Evolutionary conservation across 2,888 invertebrate genomes (phyloP).

Genomic region (Carpatolechia fugitivella): DNA sequence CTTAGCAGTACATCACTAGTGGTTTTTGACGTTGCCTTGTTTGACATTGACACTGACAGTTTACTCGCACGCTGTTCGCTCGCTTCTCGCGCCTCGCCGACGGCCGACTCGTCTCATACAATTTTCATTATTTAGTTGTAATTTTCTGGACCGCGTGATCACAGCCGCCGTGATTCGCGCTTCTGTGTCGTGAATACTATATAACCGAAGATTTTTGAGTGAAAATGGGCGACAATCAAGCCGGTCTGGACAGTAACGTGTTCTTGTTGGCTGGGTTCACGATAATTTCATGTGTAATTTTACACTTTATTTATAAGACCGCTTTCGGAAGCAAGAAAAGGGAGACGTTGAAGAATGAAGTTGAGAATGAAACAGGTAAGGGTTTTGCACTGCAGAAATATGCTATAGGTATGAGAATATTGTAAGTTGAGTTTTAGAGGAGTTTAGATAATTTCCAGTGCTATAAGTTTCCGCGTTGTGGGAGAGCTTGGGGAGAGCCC

Average conservation of each 20-base stretch:
- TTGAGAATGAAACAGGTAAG: conserved; percentile 62
- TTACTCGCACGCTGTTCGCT: no score
- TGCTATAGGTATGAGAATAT: not conserved
- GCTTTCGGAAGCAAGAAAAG: conserved; percentile 58
- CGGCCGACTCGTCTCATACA: conserved; percentile 20
- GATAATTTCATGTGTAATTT: conserved; percentile 52
- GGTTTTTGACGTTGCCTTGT: not conserved
- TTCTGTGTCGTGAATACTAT: conserved; percentile 29
- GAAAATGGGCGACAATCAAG: conserved; percentile 68
- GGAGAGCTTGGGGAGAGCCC: conserved; percentile 7
- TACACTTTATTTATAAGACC: conserved; percentile 63
- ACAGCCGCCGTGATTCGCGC: conserved; percentile 39
- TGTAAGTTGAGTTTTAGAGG: not conserved
- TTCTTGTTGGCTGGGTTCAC: conserved; percentile 52
- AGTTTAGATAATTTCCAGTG: not conserved
- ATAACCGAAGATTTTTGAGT: conserved; percentile 53
- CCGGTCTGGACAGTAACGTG: conserved; percentile 53
- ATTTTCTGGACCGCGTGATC: conserved; percentile 61
- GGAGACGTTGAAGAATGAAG: conserved; percentile 55
- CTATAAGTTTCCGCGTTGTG: not conserved
- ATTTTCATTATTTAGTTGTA: conserved; percentile 31
- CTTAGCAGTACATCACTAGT: not conserved
- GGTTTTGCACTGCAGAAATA: no score
- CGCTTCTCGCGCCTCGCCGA: not conserved
- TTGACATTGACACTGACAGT: conserved; percentile 1